These are phyloP conservation scores for Drosophila subsilvestris DNA, from an alignment of 2,888 invertebrate species.

Conservation along the genomic window DNA sequence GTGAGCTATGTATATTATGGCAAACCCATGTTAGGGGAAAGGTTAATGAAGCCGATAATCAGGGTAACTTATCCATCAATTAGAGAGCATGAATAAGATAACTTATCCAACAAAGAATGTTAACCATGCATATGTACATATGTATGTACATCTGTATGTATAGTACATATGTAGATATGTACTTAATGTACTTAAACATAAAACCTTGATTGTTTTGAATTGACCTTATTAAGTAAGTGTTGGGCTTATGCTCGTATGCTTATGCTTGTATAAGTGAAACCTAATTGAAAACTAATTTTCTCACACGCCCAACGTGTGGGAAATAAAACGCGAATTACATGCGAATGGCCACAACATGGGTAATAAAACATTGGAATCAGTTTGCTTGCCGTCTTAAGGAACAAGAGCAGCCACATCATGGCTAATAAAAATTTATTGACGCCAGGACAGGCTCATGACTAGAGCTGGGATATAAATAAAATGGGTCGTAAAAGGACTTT, in stretches of 20 bases:
- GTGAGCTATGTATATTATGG: slow-evolving; percentile 21
- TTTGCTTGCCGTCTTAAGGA: slow-evolving; percentile 62
- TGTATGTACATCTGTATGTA: too few relatives aligned
- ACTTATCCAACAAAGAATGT: too few relatives aligned
- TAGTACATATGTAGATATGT: not conserved
- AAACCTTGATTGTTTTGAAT: not conserved
- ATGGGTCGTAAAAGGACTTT: slow-evolving; percentile 82
- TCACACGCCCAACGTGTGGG: slow-evolving; percentile 39
- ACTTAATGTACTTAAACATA: too few relatives aligned
- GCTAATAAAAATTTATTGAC: slow-evolving; percentile 80
- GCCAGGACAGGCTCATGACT: slow-evolving; percentile 59
- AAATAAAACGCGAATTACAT: slow-evolving; percentile 65
- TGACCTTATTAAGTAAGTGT: not conserved
- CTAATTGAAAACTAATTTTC: slow-evolving; percentile 73
- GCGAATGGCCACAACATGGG: slow-evolving; percentile 64
- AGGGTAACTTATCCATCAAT: slow-evolving; percentile 58
- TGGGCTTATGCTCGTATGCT: not conserved
- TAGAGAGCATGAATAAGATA: too few relatives aligned
- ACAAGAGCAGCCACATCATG: slow-evolving; percentile 73
- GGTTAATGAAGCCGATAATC: slow-evolving; percentile 67
- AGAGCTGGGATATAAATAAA: slow-evolving; percentile 75
- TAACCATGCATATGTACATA: too few relatives aligned
- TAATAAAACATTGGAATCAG: slow-evolving; percentile 76
- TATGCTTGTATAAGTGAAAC: slow-evolving; percentile 26
- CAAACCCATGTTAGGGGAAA: slow-evolving; percentile 45